phyloP scores from a whole-genome alignment of 1,140 invertebrate genomes.

The Globodera rostochiensis region DNA sequence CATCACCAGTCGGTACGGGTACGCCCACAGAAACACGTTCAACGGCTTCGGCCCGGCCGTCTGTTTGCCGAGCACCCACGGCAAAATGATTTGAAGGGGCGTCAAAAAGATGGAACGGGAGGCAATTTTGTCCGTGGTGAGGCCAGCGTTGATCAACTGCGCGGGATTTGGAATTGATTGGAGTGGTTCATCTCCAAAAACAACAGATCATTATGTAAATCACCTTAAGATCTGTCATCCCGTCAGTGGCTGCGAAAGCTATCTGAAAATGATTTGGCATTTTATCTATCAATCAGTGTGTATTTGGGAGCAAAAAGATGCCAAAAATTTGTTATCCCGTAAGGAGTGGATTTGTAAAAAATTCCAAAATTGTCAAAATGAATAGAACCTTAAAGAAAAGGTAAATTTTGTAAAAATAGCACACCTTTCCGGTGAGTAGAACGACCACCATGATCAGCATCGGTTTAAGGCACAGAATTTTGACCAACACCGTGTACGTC shows the following conservation, averaged over 20 bases:
- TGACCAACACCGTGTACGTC: constrained; percentile 82
- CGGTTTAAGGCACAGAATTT: constrained; percentile 81
- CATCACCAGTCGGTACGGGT: constrained; percentile 82
- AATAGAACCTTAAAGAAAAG: too few relatives aligned
- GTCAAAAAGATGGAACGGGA: constrained; percentile 71
- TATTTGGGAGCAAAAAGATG: neutral
- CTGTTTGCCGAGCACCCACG: constrained; percentile 83
- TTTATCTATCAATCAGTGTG: too few relatives aligned
- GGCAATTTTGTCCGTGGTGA: constrained; percentile 91
- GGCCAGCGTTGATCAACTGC: constrained; percentile 70
- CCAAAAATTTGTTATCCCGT: constrained; percentile 4
- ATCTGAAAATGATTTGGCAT: constrained; percentile 67
- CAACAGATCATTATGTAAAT: constrained; percentile 53
- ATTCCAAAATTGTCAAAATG: too few relatives aligned
- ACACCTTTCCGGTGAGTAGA: constrained; percentile 82
- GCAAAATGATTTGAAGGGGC: constrained; percentile 82
- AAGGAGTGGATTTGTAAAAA: too few relatives aligned
- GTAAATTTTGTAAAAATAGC: neutral
- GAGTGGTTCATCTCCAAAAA: too few relatives aligned
- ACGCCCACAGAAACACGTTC: constrained; percentile 80
- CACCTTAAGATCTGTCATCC: constrained; percentile 88
- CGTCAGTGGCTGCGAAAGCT: constrained; percentile 92
- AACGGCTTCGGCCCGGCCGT: constrained; percentile 75
- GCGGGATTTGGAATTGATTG: neutral
- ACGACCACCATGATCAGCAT: constrained; percentile 77